These are phyloP conservation scores for Sesia apiformis DNA, from an alignment of 2,888 invertebrate species.

Conservation along the genomic window DNA sequence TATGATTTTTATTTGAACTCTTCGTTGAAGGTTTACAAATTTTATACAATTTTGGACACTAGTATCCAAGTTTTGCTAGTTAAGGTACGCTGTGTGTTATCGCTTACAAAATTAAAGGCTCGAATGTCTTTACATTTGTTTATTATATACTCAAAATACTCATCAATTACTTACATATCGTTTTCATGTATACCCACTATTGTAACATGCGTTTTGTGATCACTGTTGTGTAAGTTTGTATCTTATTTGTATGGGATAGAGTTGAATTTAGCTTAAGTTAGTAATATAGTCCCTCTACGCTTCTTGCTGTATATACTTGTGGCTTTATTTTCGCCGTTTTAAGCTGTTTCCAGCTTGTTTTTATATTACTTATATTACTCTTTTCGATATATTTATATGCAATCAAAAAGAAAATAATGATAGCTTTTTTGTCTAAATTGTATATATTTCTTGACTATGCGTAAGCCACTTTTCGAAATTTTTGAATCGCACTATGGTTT, in stretches of 20 bases:
- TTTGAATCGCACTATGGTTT: slow-evolving; percentile 28
- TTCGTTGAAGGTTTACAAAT: too few relatives aligned
- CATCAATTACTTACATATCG: slow-evolving; percentile 65
- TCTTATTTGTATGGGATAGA: slow-evolving; percentile 36
- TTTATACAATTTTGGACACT: slow-evolving; percentile 19
- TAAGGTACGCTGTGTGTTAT: slow-evolving; percentile 60
- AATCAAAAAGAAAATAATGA: slow-evolving; percentile 10
- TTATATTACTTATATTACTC: slow-evolving; percentile 15
- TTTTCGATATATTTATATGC: slow-evolving; percentile 44
- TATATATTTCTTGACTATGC: slow-evolving; percentile 43
- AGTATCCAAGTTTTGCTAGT: slow-evolving; percentile 62
- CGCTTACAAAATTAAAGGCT: slow-evolving; percentile 34
- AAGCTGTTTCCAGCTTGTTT: slow-evolving; percentile 26
- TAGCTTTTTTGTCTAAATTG: slow-evolving; percentile 31
- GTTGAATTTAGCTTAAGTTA: slow-evolving; percentile 32
- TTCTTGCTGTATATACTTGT: slow-evolving; percentile 37
- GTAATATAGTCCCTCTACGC: slow-evolving; percentile 35
- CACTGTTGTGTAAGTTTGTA: slow-evolving; percentile 40
- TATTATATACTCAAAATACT: slow-evolving; percentile 43
- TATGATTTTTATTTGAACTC: too few relatives aligned
- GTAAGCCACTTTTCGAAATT: slow-evolving; percentile 48
- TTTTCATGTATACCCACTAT: slow-evolving; percentile 37
- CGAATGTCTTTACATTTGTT: slow-evolving; percentile 29
- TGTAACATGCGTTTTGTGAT: slow-evolving; percentile 49
- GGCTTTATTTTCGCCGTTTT: slow-evolving; percentile 32